Evolutionary conservation across 2,797 vertebrate genomes (phyloP), one percentile per base, ranked within the genome.

Genomic region (Iguana delicatissima): DNA sequence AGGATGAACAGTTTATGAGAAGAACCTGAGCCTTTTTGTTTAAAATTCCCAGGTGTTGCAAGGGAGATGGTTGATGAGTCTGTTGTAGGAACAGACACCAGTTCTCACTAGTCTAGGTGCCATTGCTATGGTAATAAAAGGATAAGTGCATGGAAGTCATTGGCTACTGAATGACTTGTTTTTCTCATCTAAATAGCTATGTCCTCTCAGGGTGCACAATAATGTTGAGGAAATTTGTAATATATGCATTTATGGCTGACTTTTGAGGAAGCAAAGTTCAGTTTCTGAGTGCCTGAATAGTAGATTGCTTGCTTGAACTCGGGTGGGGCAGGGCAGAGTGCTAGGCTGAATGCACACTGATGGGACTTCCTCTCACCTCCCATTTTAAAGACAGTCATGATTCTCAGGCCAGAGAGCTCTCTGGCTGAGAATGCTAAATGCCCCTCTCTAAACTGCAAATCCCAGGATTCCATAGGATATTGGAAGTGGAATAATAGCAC

Each of bases 231-330:
- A 86, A 86, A 84, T n/a, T 77, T 67, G 20, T 35, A 57, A 22
- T 79, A 13, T 1, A 7, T 16, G 24, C 6, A 24, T 38, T 32
- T 35, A 22, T n/a, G 29, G 59, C 26, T 77, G 22, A n/a, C 35
- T 42, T 91, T 57, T 57, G 18, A 87, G 42, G 85, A 84, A 84
- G 46, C 72, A 87, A 69, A 87, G 80, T 91, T 87, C 85, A 69
- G n/a, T 46, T n/a, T 57, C 50, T 67, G n/a, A 32, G 59, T 55
- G 69, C 46, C 8, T 62, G 79, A 64, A 35, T 82, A 10, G 59
- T 77, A 38, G 26, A 83, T 77, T 50, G 42, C 57, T 90, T 82
- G 80, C 79, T 90, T 91, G 50, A 26, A n/a, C 59, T 24, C 18
- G 20, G 59, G 59, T 77, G 72, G 90, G 72, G 73, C 29, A 55